Evolutionary conservation across 2,113 vertebrate species (phyloP).

Genomic region (Myrmophylax atrothorax): DNA sequence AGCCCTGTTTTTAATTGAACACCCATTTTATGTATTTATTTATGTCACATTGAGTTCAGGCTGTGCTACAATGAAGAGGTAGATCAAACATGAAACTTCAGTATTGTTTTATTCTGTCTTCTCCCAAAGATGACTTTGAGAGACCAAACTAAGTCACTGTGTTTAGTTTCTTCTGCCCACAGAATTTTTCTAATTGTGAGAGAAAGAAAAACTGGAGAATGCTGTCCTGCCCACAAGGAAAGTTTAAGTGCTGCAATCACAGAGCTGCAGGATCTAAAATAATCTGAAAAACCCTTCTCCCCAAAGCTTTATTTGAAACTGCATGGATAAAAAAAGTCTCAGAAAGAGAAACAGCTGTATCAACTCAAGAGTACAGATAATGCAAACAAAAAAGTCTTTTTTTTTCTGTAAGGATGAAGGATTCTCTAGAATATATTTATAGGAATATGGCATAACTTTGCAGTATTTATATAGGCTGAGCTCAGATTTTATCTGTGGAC

Average conservation of each 20-base stretch:
- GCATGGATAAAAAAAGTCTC: neutral
- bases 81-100: neutral
- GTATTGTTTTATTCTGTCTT: neutral
- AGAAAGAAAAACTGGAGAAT: neutral
- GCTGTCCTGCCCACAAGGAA: neutral
- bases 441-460: neutral
- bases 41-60: neutral
- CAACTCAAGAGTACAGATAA: neutral
- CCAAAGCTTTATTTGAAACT: neutral
- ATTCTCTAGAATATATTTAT: conserved; percentile 16
- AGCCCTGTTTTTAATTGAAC: neutral
- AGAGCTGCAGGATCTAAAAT: neutral
- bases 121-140: neutral
- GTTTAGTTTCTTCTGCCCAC: neutral
- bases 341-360: conserved; percentile 32
- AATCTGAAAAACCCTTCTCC: neutral
- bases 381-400: neutral
- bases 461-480: neutral
- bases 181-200: neutral
- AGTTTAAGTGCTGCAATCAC: neutral
- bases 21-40: neutral
- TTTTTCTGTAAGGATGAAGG: neutral
- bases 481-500: neutral
- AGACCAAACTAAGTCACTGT: accelerated
- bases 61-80: neutral